Conservation (phyloP, 2,797 vertebrate genomes). For the Labeo calbasu region DNA sequence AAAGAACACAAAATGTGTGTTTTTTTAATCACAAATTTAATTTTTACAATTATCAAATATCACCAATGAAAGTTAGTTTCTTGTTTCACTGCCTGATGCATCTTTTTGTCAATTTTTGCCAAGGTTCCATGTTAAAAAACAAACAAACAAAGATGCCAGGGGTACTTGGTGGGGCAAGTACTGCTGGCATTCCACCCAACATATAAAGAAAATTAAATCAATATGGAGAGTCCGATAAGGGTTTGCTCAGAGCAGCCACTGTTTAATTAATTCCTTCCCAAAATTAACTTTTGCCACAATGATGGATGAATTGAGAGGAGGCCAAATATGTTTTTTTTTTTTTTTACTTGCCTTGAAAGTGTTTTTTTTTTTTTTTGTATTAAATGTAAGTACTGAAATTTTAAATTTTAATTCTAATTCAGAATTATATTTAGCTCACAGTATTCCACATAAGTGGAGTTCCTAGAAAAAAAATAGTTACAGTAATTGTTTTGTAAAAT, state of each 20-base stretch:
- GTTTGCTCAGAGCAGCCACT: background rate
- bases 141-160: background rate
- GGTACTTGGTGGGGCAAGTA: background rate
- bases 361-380: background rate
- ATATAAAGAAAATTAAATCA: constrained; percentile 5
- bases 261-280: background rate
- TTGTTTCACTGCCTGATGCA: background rate
- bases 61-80: background rate
- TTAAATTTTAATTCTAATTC: background rate
- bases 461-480: background rate
- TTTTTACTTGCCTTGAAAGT: too few relatives aligned
- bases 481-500: background rate
- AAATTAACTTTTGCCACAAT: background rate
- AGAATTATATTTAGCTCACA: background rate
- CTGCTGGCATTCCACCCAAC: background rate
- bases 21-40: background rate
- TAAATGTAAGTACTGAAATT: background rate
- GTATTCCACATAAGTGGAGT: background rate
- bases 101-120: background rate
- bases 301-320: background rate
- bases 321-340: background rate
- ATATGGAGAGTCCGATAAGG: background rate
- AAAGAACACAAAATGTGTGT: background rate
- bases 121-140: background rate
- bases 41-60: background rate